Evolutionary conservation across 2,797 vertebrate species (phyloP).

Genomic region (Tokudaia tokunoshimensis): DNA sequence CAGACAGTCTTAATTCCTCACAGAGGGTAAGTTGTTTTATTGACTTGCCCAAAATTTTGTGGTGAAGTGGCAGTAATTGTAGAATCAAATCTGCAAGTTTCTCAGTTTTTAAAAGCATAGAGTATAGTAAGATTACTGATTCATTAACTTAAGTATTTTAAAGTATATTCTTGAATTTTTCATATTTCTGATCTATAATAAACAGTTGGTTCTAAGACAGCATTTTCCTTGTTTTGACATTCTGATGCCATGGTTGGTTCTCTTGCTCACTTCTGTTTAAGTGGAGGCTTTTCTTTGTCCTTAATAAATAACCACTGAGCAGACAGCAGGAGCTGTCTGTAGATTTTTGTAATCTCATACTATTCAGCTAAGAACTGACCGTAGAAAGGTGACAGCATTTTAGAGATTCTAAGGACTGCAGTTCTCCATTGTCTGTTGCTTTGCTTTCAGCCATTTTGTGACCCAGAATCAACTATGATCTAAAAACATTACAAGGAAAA

Average conservation of each 20-base stretch:
- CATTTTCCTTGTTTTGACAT: slow-evolving; percentile 30
- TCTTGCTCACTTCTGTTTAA: slow-evolving; percentile 28
- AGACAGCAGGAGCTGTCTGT: neutral
- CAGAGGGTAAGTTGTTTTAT: slow-evolving; percentile 88
- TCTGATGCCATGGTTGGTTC: neutral
- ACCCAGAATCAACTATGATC: neutral
- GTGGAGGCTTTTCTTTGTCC: slow-evolving; percentile 38
- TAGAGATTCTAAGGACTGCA: neutral
- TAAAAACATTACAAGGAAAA: slow-evolving; percentile 5
- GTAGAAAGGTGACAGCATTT: neutral
- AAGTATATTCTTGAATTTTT: slow-evolving; percentile 32
- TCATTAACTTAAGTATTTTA: slow-evolving; percentile 45
- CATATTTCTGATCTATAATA: slow-evolving; percentile 45
- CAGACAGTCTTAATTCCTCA: slow-evolving; percentile 94
- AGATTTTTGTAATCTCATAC: neutral
- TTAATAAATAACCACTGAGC: neutral
- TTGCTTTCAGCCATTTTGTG: neutral
- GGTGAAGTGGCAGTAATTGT: neutral
- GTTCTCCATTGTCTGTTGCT: neutral
- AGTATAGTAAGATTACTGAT: slow-evolving; percentile 10
- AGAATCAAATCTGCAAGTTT: slow-evolving; percentile 58
- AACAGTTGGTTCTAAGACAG: slow-evolving; percentile 37
- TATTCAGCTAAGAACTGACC: neutral
- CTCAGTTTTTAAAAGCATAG: slow-evolving; percentile 14
- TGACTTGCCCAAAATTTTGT: slow-evolving; percentile 25